Conservation (phyloP, 1,140 invertebrate genomes). For the Orius laevigatus region DNA sequence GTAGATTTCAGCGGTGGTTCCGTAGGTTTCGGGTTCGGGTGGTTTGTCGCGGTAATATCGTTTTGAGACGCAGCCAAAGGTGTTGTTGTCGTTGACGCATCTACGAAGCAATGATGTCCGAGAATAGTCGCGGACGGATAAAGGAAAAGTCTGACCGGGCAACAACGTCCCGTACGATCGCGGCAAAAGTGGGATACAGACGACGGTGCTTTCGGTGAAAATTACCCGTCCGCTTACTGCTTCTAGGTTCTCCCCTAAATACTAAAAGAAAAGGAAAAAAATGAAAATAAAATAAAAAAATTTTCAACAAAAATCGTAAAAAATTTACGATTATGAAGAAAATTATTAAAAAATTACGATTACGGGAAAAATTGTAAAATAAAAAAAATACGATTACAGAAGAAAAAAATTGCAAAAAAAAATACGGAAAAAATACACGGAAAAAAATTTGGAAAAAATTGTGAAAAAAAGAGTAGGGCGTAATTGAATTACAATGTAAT, state of each 20-base stretch:
- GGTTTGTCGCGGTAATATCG: too few relatives aligned
- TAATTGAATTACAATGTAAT: too few relatives aligned
- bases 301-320: too few relatives aligned
- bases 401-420: too few relatives aligned
- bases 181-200: conserved; percentile 3
- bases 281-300: too few relatives aligned
- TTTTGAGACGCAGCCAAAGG: conserved; percentile 8
- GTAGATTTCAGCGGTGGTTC: conserved; percentile 57
- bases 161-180: conserved; percentile 6
- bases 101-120: background rate
- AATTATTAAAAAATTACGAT: too few relatives aligned
- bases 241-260: conserved; percentile 10
- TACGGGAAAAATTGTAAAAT: too few relatives aligned
- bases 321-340: too few relatives aligned
- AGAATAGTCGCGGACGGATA: conserved; percentile 3
- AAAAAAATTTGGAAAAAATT: too few relatives aligned
- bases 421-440: too few relatives aligned
- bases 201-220: background rate
- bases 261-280: conserved; percentile 7
- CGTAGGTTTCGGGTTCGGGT: conserved; percentile 20
- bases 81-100: conserved; percentile 1
- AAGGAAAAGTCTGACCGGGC: conserved; percentile 11
- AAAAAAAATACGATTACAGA: background rate
- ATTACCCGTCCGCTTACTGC: conserved; percentile 5
- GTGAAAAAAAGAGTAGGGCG: too few relatives aligned